Percentiles rank a stretch among this genome's conserved stretches.
Conservation (phyloP, 2,888 invertebrate genomes). For the Macropis europaea region DNA sequence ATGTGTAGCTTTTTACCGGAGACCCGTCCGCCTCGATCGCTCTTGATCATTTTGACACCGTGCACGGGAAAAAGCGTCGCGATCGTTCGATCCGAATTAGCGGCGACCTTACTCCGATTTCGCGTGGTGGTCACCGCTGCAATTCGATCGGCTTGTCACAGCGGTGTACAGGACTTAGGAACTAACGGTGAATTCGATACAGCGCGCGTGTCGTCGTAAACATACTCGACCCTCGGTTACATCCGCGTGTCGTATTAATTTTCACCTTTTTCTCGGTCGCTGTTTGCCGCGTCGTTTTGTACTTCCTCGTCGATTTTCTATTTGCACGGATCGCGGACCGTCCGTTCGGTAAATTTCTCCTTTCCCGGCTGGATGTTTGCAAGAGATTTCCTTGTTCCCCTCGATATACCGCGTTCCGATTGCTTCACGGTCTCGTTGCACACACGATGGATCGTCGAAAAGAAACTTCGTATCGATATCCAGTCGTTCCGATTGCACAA, state of each 20-base stretch:
- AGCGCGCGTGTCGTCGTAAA: not conserved
- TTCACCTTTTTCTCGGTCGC: not conserved
- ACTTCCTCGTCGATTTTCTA: not conserved
- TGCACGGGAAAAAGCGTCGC: conserved; percentile 8
- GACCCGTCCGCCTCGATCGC: conserved; percentile 6
- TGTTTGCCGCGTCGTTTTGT: not conserved
- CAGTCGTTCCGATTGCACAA: conserved; percentile 58
- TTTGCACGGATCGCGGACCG: not conserved
- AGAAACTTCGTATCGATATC: conserved; percentile 49
- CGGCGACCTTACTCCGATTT: conserved; percentile 40
- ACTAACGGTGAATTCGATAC: conserved; percentile 23
- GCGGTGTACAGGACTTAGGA: conserved; percentile 3
- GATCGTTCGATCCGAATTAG: conserved; percentile 28
- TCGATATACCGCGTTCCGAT: conserved; percentile 17
- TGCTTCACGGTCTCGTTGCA: conserved; percentile 4
- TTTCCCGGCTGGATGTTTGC: not conserved
- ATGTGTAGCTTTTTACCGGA: conserved; percentile 36
- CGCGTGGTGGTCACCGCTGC: conserved; percentile 14
- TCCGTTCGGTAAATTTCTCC: not conserved
- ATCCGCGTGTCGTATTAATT: not conserved
- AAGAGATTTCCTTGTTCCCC: not conserved
- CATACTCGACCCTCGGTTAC: not conserved
- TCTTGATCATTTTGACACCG: conserved; percentile 53
- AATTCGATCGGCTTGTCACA: conserved; percentile 27
- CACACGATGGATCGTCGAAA: conserved; percentile 21